Base-by-base conservation (phyloP, 2,797 vertebrate species). In the Neosalanx taihuensis region DNA sequence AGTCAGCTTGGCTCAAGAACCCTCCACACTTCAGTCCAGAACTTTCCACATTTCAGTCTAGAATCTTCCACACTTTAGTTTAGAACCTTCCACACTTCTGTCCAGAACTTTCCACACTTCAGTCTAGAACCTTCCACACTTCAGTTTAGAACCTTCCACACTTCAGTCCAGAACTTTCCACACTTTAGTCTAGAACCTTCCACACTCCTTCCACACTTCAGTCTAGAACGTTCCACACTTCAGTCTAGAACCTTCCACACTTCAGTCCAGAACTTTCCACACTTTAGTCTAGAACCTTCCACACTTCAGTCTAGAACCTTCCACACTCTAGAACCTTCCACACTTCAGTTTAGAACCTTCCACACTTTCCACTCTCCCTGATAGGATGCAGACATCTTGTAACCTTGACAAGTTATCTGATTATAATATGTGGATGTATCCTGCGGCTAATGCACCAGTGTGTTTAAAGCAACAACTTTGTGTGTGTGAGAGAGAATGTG, bases 331-430 rank as follows among this genome's bases (percentile, higher is more conserved):
- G 65, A 78, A 73, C 6, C 0, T 84, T 81, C 69, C 81, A 82
- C 73, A 72, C 23, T 29, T 26, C 23, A 79, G 73, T 78, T 84
- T 81, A 83, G 65, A 78, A 73, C 6, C 0, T 58, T 76, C 70
- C 63, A 61, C 37, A 69, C 66, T 81, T 84, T 81, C 69, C 81
- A 82, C 73, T 74, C 23, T 29, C 67, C 65, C 68, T 60, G 70
- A 78, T 33, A 67, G 4, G 46, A 76, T 71, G 76, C 69, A 80
- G 70, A 82, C 74, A 76, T 77, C 60, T 75, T 49, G 76, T 64
- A 81, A 89, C 85, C 84, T 86, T 87, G 85, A 81, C 77, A 79
- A 84, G 78, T 69, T 72, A 59, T 72, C 61, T 73, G 72, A 87
- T 83, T 80, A 72, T 69, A 80, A 75, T 62, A 17, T 72, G 74